Evolutionary conservation across 2,888 invertebrate genomes (phyloP), one percentile per base, ranked within the genome.

Genomic region (Ectropis crepuscularia): DNA sequence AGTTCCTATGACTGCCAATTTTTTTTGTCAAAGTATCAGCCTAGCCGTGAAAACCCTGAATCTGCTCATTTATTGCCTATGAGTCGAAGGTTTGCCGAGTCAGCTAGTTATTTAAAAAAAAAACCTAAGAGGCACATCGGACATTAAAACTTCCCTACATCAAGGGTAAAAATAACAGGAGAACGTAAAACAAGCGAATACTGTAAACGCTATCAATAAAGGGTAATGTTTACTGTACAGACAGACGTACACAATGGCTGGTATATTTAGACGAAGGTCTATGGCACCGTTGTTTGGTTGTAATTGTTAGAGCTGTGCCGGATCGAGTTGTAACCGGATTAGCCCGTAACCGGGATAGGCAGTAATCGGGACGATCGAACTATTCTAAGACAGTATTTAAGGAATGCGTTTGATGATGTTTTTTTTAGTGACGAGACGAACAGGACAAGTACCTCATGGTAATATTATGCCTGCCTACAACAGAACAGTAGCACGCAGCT

Each of bases 181-280:
- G 63, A 61, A 57, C 37, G 61, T 57, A 47, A 63, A 61, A 60
- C 50, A 9, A 66, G 70, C 63, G 7, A 38, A 38, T 11, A 47
- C 48, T 53, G 48, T 60, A 64, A 64, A 64, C 43, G 41, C 43
- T 49, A 57, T 69, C 62, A 65, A 69, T 65, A 67, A 69, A 69
- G 63, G 67, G 61, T 59, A 50, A 28, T 67, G 69, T 69, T 69
- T 69, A 69, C 63, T 5, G 59, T 49, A 65, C 69, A 67, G 57
- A 61, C 70, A 70, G 45, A 63, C 50, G 37, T 61, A 64, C 64
- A 64, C 64, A 64, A 64, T 61, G 53, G 58, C 42, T 61, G 62
- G 57, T 67, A 67, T 69, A 69, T 57, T 57, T 69, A 65, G 57
- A 62, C 38, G 62, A 69, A 69, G 69, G 69, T 69, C 68, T 69